A percentile compares a stretch with the other conserved stretches of the same genome.
Evolutionary conservation across 2,113 vertebrate species (phyloP).

Genomic region (Synchiropus splendidus): DNA sequence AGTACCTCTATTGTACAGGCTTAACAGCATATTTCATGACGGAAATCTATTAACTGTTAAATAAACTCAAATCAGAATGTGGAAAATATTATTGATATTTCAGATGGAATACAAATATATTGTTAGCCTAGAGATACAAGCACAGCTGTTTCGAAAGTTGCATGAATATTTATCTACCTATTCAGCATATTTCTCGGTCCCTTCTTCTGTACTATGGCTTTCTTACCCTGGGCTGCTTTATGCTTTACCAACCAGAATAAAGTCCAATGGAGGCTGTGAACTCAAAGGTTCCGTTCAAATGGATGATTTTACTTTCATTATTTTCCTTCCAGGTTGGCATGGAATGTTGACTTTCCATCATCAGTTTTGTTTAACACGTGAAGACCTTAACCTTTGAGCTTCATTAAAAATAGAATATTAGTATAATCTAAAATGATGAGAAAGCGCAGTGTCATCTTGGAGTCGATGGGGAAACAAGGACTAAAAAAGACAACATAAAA

Average conservation of each 20-base stretch:
- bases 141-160: slow-evolving; percentile 90
- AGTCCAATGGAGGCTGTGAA: slow-evolving; percentile 33
- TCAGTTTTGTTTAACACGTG: no score
- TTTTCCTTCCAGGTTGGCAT: no score
- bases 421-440: no score
- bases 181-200: slow-evolving; percentile 63
- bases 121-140: slow-evolving; percentile 89
- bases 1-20: slow-evolving; percentile 83
- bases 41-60: slow-evolving; percentile 56
- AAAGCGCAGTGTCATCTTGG: no score
- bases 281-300: no score
- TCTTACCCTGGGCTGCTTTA: slow-evolving; percentile 72
- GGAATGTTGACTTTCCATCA: no score
- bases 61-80: slow-evolving; percentile 62
- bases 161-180: slow-evolving; percentile 80
- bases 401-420: no score
- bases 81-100: slow-evolving; percentile 75
- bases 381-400: no score
- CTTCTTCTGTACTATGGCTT: slow-evolving; percentile 72
- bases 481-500: no score
- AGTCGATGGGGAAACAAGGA: no score
- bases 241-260: slow-evolving; percentile 64
- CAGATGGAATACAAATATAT: slow-evolving; percentile 82
- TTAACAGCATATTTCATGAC: slow-evolving; percentile 66
- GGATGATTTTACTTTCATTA: no score